phyloP scores from a whole-genome alignment of 2,113 vertebrate genomes.

The Centrocercus urophasianus region DNA sequence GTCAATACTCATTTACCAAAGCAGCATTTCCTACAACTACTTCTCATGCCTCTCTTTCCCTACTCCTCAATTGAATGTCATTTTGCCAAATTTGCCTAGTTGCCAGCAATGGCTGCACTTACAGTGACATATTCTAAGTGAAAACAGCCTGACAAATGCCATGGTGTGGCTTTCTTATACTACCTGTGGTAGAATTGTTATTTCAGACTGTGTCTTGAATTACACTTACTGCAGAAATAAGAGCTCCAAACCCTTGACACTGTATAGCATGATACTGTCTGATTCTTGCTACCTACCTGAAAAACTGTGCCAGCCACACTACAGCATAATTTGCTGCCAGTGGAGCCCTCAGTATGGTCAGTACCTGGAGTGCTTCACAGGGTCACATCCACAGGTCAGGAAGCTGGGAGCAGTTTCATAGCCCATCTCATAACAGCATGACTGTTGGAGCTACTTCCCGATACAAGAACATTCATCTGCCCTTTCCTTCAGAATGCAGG shows the following conservation, averaged over 20 bases:
- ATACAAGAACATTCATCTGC: slow-evolving; percentile 16
- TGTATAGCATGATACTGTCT: not conserved
- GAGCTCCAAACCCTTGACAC: not conserved
- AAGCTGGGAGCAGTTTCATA: not conserved
- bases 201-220: not conserved
- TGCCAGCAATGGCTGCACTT: slow-evolving; percentile 6
- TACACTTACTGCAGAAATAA: not conserved
- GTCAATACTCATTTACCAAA: not conserved
- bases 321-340: not conserved
- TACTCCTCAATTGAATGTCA: not conserved
- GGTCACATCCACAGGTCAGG: not conserved
- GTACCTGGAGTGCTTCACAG: not conserved
- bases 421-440: not conserved
- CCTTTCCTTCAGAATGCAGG: slow-evolving; percentile 37
- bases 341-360: not conserved
- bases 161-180: not conserved
- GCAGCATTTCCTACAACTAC: not conserved
- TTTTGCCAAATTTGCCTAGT: not conserved
- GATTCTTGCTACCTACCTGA: not conserved
- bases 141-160: not conserved
- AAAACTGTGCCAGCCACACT: not conserved
- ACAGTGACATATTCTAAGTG: not conserved
- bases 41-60: not conserved
- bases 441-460: not conserved
- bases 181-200: not conserved